Evolutionary conservation across 2,888 invertebrate species (phyloP).

Genomic region (Eupithecia abbreviata): DNA sequence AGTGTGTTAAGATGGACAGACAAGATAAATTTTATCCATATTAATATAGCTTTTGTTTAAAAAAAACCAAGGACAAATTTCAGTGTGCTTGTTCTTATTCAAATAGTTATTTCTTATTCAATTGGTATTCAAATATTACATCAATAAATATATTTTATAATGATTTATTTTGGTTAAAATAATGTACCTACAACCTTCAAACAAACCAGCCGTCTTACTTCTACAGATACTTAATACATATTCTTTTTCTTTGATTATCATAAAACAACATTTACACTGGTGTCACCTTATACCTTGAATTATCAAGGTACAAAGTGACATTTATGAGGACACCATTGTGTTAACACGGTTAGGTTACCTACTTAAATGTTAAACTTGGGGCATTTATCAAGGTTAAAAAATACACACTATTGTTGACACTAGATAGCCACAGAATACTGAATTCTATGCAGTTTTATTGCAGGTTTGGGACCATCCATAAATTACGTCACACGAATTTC

Average conservation of each 20-base stretch:
- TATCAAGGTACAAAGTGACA: too few relatives aligned
- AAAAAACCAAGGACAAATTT: too few relatives aligned
- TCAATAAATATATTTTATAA: background rate
- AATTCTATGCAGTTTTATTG: background rate
- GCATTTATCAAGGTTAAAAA: slow-evolving; percentile 5
- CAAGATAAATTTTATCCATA: too few relatives aligned
- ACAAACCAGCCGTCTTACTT: background rate
- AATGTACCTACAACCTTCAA: background rate
- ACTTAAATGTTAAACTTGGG: background rate
- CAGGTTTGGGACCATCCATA: too few relatives aligned
- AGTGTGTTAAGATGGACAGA: too few relatives aligned
- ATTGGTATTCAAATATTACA: background rate
- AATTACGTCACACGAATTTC: too few relatives aligned
- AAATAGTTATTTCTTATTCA: too few relatives aligned
- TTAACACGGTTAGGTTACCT: background rate
- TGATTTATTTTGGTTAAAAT: background rate
- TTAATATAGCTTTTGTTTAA: too few relatives aligned
- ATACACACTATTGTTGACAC: background rate
- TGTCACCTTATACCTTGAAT: background rate
- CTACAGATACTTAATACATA: background rate
- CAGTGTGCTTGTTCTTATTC: too few relatives aligned
- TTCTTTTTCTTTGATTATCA: background rate
- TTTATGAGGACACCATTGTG: too few relatives aligned
- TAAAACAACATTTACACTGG: background rate
- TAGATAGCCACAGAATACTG: background rate